A percentile compares a stretch with the other conserved stretches of the same genome.
Conservation (phyloP, 2,888 invertebrate genomes). For the Ferrisia virgata region DNA sequence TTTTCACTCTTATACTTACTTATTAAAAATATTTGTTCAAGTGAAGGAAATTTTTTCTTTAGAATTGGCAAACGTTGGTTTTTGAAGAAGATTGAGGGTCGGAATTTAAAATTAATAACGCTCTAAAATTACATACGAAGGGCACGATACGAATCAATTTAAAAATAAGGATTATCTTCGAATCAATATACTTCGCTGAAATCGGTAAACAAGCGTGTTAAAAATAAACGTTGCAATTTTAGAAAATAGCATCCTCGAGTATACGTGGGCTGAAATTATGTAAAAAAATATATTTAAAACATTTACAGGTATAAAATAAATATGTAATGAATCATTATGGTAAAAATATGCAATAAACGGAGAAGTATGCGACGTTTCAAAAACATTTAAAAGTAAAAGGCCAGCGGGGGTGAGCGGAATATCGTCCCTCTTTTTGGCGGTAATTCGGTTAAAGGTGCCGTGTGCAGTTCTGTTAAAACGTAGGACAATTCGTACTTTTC, state of each 20-base stretch:
- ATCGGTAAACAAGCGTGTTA: conserved; percentile 15
- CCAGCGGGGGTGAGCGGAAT: neutral
- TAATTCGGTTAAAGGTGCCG: conserved; percentile 28
- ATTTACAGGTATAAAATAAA: conserved; percentile 31
- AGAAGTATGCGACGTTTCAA: conserved; percentile 35
- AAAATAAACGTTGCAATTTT: neutral
- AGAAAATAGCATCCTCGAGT: neutral
- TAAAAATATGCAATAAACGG: conserved; percentile 39
- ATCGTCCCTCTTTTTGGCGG: conserved; percentile 35
- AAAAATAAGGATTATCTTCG: conserved; percentile 29
- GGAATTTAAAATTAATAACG: conserved; percentile 18
- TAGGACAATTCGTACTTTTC: conserved; percentile 20
- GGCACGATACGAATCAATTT: conserved; percentile 19
- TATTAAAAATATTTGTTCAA: conserved; percentile 23
- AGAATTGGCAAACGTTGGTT: conserved; percentile 11
- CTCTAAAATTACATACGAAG: conserved; percentile 26
- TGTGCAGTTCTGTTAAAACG: conserved; percentile 38
- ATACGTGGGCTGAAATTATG: neutral
- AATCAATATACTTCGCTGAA: conserved; percentile 1
- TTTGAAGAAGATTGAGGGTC: conserved; percentile 13
- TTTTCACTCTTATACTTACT: neutral
- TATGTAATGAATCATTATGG: conserved; percentile 41
- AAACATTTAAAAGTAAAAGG: conserved; percentile 29
- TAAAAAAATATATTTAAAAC: conserved; percentile 18
- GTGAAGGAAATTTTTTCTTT: conserved; percentile 11